phyloP scores from a whole-genome alignment of 2,113 vertebrate species.

The Brienomyrus brachyistius region DNA sequence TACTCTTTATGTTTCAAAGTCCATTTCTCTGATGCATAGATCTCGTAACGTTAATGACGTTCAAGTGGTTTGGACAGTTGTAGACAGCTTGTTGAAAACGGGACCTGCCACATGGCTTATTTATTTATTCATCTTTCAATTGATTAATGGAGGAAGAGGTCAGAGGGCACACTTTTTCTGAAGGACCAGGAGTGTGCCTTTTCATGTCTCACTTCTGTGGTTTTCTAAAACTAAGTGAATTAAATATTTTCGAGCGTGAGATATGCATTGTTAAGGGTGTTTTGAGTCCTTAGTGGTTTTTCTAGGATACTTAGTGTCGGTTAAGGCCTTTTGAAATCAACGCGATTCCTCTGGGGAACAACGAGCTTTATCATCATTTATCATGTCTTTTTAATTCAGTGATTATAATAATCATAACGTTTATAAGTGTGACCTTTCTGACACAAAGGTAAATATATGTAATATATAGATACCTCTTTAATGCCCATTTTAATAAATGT shows the following conservation, averaged over 20 bases:
- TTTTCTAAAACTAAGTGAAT: not conserved
- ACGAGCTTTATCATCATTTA: not conserved
- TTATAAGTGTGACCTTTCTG: not conserved
- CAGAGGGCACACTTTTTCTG: conserved; percentile 44
- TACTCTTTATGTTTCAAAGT: conserved; percentile 67
- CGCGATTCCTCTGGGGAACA: not conserved
- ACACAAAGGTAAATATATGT: not conserved
- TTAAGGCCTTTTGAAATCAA: not conserved
- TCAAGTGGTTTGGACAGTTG: conserved; percentile 63
- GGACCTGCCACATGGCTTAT: conserved; percentile 56
- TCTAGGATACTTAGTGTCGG: not conserved
- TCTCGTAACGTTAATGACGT: conserved; percentile 50
- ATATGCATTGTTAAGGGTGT: not conserved
- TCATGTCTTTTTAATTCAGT: not conserved
- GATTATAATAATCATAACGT: not conserved
- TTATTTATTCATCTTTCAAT: conserved; percentile 57
- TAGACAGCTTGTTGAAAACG: conserved; percentile 59
- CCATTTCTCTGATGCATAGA: conserved; percentile 57
- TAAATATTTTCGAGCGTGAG: not conserved
- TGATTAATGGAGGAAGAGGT: conserved; percentile 58
- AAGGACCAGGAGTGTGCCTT: conserved; percentile 40
- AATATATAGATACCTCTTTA: not conserved
- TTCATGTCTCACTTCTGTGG: not conserved
- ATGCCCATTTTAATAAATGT: not conserved
- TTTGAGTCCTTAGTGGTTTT: not conserved